phyloP scores from a whole-genome alignment of 2,888 invertebrate species.

The Drosophila melanosoma region DNA sequence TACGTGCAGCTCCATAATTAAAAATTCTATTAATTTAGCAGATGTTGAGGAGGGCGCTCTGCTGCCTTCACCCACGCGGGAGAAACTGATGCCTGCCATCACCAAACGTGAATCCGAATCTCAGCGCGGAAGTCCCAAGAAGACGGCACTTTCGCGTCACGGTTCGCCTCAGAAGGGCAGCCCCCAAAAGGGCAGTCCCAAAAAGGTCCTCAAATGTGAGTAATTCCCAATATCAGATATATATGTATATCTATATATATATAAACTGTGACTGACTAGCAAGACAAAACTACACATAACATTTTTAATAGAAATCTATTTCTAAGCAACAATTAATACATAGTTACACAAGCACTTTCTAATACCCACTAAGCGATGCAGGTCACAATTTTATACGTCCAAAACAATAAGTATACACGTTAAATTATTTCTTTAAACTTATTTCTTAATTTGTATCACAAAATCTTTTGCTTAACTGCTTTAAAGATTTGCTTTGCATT shows the following conservation, averaged over 20 bases:
- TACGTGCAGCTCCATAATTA: background rate
- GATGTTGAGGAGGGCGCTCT: slow-evolving; percentile 88
- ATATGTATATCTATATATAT: background rate
- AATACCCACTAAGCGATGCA: slow-evolving; percentile 44
- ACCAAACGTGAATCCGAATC: slow-evolving; percentile 85
- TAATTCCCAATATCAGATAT: slow-evolving; percentile 35
- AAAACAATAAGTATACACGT: slow-evolving; percentile 69
- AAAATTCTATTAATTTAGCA: slow-evolving; percentile 59
- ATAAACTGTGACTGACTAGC: slow-evolving; percentile 38
- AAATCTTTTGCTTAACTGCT: slow-evolving; percentile 65
- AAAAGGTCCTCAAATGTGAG: slow-evolving; percentile 86
- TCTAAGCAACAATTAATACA: slow-evolving; percentile 56
- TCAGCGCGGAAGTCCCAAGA: slow-evolving; percentile 85
- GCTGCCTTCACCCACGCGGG: slow-evolving; percentile 89
- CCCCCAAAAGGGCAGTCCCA: slow-evolving; percentile 87
- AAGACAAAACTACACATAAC: slow-evolving; percentile 35
- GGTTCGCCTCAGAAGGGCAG: slow-evolving; percentile 86
- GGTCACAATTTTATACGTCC: slow-evolving; percentile 54
- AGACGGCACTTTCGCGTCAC: slow-evolving; percentile 84
- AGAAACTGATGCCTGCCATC: slow-evolving; percentile 89
- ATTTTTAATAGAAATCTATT: slow-evolving; percentile 45
- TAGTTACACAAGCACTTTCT: slow-evolving; percentile 59
- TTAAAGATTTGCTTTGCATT: slow-evolving; percentile 55
- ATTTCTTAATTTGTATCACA: slow-evolving; percentile 37
- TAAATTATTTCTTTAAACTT: slow-evolving; percentile 23